phyloP scores from a whole-genome alignment of 2,888 invertebrate genomes.

The Amphiduros pacificus region DNA sequence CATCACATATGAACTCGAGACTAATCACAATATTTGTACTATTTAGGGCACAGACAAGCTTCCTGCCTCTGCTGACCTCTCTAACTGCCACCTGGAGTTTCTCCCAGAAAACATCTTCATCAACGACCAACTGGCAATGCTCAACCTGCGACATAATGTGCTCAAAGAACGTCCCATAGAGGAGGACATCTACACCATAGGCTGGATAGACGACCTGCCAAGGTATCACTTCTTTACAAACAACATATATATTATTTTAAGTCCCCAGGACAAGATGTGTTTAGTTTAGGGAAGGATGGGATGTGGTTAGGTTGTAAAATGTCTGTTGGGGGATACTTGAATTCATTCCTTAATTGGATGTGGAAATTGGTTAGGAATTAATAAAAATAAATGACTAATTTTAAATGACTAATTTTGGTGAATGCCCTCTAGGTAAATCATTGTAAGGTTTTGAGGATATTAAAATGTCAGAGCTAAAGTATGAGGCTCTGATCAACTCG shows the following conservation, averaged over 20 bases:
- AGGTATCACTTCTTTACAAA: constrained; percentile 34
- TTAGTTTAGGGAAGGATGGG: too few species aligned
- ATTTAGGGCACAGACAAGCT: constrained; percentile 58
- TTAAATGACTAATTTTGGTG: not conserved
- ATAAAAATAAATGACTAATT: not conserved
- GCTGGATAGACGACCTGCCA: constrained; percentile 61
- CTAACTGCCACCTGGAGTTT: constrained; percentile 60
- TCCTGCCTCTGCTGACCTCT: constrained; percentile 59
- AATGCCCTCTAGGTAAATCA: too few species aligned
- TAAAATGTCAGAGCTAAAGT: too few species aligned
- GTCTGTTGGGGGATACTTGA: too few species aligned
- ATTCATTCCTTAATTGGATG: too few species aligned
- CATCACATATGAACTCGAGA: too few species aligned
- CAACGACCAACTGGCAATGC: constrained; percentile 54
- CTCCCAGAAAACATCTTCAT: constrained; percentile 61
- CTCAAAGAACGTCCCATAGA: constrained; percentile 55
- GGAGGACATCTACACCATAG: constrained; percentile 58
- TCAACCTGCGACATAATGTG: constrained; percentile 61
- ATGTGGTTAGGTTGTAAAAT: too few species aligned
- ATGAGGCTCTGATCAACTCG: too few species aligned
- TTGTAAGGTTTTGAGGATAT: too few species aligned
- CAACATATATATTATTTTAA: too few species aligned
- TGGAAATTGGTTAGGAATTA: not conserved
- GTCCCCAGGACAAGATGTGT: too few species aligned
- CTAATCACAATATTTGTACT: not conserved